Percentiles rank a stretch among this genome's conserved stretches.
phyloP scores from a whole-genome alignment of 2,888 invertebrate genomes.

The Andricus curvator region DNA sequence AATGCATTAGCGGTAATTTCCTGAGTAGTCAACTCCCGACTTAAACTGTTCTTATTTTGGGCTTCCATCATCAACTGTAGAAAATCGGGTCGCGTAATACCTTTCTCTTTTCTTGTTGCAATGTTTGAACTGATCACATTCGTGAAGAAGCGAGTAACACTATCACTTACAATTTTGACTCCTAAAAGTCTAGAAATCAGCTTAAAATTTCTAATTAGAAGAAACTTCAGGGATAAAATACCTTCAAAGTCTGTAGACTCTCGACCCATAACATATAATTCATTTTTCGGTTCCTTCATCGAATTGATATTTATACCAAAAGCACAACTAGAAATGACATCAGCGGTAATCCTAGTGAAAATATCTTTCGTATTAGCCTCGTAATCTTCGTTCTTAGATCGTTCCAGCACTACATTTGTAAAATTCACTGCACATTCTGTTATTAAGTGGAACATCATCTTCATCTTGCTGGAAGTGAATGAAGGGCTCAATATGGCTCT shows the following conservation, averaged over 20 bases:
- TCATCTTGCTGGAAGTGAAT: constrained; percentile 76
- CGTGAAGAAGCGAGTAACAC: constrained; percentile 54
- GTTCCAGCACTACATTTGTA: constrained; percentile 46
- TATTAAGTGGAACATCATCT: constrained; percentile 59
- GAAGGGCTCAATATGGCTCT: constrained; percentile 80
- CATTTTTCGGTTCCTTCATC: constrained; percentile 69
- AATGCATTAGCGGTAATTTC: constrained; percentile 1
- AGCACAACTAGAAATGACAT: constrained; percentile 78
- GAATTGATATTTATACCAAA: constrained; percentile 77
- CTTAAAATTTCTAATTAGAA: constrained; percentile 49
- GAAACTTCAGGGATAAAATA: constrained; percentile 50
- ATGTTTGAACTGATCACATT: constrained; percentile 51
- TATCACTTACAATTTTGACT: constrained; percentile 47
- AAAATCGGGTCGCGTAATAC: constrained; percentile 65
- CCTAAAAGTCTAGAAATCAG: constrained; percentile 45
- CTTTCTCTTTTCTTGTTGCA: constrained; percentile 54
- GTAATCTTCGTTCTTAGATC: constrained; percentile 40
- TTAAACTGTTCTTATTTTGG: constrained; percentile 49
- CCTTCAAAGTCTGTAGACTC: constrained; percentile 58
- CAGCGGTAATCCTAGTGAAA: constrained; percentile 74
- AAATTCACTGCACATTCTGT: constrained; percentile 57
- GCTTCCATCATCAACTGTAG: constrained; percentile 70
- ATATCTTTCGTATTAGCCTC: constrained; percentile 76
- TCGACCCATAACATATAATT: constrained; percentile 68
- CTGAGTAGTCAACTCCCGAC: not conserved